Conservation (phyloP, 2,888 invertebrate genomes). For the Meteorus colon region DNA sequence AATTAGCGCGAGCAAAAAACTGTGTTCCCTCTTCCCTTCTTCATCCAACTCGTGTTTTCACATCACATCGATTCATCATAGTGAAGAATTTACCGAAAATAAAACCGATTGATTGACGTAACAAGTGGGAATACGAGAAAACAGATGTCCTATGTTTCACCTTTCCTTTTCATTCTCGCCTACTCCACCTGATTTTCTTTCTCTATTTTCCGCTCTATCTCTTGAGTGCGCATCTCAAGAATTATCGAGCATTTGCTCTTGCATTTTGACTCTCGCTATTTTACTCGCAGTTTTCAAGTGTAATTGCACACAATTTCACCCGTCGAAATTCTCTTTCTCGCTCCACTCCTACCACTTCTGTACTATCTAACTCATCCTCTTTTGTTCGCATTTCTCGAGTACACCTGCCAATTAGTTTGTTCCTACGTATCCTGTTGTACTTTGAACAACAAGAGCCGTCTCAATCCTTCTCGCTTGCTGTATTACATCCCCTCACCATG, state of each 20-base stretch:
- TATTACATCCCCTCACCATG: background rate
- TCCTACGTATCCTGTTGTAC: slow-evolving; percentile 49
- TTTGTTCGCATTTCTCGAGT: slow-evolving; percentile 31
- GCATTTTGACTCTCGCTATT: background rate
- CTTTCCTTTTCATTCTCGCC: background rate
- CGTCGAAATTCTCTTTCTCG: slow-evolving; percentile 4
- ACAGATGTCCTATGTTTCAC: background rate
- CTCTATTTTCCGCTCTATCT: background rate
- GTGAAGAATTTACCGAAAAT: background rate
- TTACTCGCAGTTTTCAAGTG: slow-evolving; percentile 14
- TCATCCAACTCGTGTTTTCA: background rate
- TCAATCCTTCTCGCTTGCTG: slow-evolving; percentile 30
- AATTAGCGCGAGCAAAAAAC: no score
- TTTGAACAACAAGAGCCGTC: slow-evolving; percentile 63
- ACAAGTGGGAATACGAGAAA: background rate
- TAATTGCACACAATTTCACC: background rate
- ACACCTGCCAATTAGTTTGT: slow-evolving; percentile 50
- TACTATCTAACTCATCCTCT: background rate
- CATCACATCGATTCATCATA: background rate
- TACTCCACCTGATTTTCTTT: background rate
- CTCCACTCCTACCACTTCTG: background rate
- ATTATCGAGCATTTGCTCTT: background rate
- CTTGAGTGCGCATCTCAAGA: background rate
- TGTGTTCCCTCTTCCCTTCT: no score
- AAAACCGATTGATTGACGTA: slow-evolving; percentile 1